phyloP scores from a whole-genome alignment of 2,113 vertebrate species.

The Lepus timidus region DNA sequence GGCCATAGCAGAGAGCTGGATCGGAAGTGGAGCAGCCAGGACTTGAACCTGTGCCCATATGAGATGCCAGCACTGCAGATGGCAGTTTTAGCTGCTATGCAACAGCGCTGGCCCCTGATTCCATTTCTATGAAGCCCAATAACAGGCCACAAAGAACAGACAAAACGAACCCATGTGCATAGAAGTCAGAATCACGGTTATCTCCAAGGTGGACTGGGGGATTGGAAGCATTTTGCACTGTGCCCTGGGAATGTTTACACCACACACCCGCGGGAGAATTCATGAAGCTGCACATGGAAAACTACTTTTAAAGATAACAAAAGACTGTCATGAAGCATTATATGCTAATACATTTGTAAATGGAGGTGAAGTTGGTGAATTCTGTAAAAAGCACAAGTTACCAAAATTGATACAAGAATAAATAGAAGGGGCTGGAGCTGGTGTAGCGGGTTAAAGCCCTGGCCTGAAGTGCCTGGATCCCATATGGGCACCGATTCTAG shows the following conservation, averaged over 20 bases:
- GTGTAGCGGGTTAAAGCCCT: no score
- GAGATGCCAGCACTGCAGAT: no score
- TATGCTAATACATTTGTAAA: neutral
- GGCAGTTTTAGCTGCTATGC: no score
- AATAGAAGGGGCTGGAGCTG: neutral
- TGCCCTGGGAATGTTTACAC: neutral
- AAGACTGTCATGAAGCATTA: neutral
- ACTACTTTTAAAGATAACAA: no score
- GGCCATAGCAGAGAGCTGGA: no score
- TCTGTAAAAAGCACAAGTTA: slow-evolving; percentile 15
- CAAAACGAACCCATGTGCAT: neutral
- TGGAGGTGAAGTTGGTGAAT: neutral
- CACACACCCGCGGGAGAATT: neutral
- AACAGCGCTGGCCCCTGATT: no score
- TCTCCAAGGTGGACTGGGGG: neutral
- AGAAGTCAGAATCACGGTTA: neutral
- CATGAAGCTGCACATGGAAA: neutral
- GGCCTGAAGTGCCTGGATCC: no score
- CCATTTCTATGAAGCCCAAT: neutral
- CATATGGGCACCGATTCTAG: no score
- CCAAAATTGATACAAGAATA: neutral
- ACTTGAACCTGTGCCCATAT: no score
- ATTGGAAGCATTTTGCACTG: no score
- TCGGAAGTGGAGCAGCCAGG: no score
- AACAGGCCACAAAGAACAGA: neutral